phyloP scores from a whole-genome alignment of 2,113 vertebrate genomes.

The Megatriorchis doriae region DNA sequence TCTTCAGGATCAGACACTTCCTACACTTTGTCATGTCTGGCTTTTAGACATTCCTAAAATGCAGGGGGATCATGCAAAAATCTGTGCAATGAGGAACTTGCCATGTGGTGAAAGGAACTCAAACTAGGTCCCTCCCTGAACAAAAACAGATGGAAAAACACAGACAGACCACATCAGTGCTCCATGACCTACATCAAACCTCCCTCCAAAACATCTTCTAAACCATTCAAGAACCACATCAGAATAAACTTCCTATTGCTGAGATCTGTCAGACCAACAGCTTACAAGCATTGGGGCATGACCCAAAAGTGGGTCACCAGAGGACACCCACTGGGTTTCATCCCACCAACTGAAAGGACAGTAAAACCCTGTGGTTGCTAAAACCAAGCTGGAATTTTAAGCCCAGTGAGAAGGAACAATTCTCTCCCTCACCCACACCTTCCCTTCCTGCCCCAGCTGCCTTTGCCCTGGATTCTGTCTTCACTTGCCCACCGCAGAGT shows the following conservation, averaged over 20 bases:
- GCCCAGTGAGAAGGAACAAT: constrained; percentile 16
- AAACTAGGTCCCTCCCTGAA: constrained; percentile 59
- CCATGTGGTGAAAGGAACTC: constrained; percentile 45
- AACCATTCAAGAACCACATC: constrained; percentile 62
- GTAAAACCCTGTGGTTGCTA: constrained; percentile 45
- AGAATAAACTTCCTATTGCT: constrained; percentile 67
- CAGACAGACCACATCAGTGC: constrained; percentile 67
- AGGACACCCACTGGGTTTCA: constrained; percentile 52
- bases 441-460: neutral
- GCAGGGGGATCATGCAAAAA: constrained; percentile 44
- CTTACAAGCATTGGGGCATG: constrained; percentile 29
- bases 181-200: constrained; percentile 49
- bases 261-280: constrained; percentile 46
- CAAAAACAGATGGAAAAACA: constrained; percentile 69
- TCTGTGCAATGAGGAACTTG: constrained; percentile 51
- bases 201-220: constrained; percentile 51
- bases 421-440: constrained; percentile 1
- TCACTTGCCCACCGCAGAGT: neutral
- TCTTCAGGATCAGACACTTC: constrained; percentile 36
- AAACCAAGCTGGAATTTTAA: constrained; percentile 51
- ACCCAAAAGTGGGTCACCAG: constrained; percentile 58
- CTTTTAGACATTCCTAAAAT: constrained; percentile 49
- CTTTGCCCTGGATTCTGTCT: neutral
- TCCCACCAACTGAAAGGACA: constrained; percentile 32
- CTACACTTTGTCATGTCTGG: constrained; percentile 38